These are phyloP conservation scores for Acronicta psi DNA, from an alignment of 2,888 invertebrate species.

Conservation along the genomic window DNA sequence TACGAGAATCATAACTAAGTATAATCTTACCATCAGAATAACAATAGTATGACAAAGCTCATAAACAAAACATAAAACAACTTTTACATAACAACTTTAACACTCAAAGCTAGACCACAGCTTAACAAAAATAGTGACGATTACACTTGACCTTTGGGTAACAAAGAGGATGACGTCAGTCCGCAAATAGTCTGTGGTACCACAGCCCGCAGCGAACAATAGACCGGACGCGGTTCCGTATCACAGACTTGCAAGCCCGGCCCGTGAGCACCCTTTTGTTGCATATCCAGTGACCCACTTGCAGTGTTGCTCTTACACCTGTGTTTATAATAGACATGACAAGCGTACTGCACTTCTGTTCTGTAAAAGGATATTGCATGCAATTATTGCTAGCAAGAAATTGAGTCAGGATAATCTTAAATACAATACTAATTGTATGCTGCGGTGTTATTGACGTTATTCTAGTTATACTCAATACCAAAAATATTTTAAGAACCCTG, in stretches of 20 bases:
- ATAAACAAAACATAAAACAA: not conserved
- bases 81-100: conserved; percentile 16
- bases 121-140: conserved; percentile 28
- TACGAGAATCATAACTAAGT: too few relatives aligned
- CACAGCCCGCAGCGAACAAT: conserved; percentile 34
- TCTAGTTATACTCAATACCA: too few relatives aligned
- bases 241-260: conserved; percentile 19
- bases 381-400: too few relatives aligned
- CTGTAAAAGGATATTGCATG: too few relatives aligned
- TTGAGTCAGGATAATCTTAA: too few relatives aligned
- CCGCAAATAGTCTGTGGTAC: conserved; percentile 38
- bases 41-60: too few relatives aligned
- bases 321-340: conserved; percentile 9
- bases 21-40: too few relatives aligned
- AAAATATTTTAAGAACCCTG: too few relatives aligned
- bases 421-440: too few relatives aligned
- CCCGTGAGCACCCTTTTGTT: conserved; percentile 46
- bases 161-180: conserved; percentile 37
- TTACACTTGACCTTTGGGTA: conserved; percentile 49
- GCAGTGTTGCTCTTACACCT: conserved; percentile 15
- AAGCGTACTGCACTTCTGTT: conserved; percentile 7
- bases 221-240: conserved; percentile 48
- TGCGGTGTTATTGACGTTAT: too few relatives aligned
- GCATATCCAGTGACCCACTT: conserved; percentile 51
- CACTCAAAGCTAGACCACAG: conserved; percentile 20